A percentile compares a stretch with the other conserved stretches of the same genome.
These are phyloP conservation scores for Muraenolepis orangiensis DNA, from an alignment of 2,797 vertebrate species.

Conservation along the genomic window DNA sequence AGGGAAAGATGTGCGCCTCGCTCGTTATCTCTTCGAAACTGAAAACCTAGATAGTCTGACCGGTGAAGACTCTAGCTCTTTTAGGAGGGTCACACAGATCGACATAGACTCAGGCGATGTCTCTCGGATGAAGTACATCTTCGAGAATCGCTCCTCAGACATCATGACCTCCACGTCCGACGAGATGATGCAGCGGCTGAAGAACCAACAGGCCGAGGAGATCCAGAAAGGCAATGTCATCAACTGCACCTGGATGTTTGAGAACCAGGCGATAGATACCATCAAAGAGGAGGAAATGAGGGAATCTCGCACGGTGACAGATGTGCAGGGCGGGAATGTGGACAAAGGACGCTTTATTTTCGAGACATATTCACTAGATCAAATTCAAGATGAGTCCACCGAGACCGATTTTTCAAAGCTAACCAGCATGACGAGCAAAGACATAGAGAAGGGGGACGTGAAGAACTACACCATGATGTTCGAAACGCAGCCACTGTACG, in stretches of 20 bases:
- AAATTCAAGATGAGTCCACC: slow-evolving; percentile 81
- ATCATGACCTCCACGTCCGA: slow-evolving; percentile 83
- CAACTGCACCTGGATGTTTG: slow-evolving; percentile 87
- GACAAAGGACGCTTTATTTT: slow-evolving; percentile 86
- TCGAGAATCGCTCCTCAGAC: slow-evolving; percentile 86
- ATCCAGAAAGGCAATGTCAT: slow-evolving; percentile 87
- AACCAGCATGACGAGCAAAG: slow-evolving; percentile 70
- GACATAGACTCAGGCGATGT: slow-evolving; percentile 87
- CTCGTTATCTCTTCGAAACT: slow-evolving; percentile 88
- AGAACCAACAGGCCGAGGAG: slow-evolving; percentile 79
- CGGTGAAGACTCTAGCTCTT: slow-evolving; percentile 75
- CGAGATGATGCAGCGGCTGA: slow-evolving; percentile 81
- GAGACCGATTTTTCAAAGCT: slow-evolving; percentile 64
- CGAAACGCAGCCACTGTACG: slow-evolving; percentile 90
- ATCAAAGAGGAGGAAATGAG: slow-evolving; percentile 71
- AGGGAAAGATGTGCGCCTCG: slow-evolving; percentile 84
- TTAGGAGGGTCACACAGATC: slow-evolving; percentile 78
- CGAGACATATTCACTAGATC: slow-evolving; percentile 87
- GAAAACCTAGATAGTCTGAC: slow-evolving; percentile 87
- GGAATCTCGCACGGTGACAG: slow-evolving; percentile 76
- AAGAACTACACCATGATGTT: slow-evolving; percentile 93
- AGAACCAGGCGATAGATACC: slow-evolving; percentile 84
- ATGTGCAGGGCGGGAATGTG: slow-evolving; percentile 87
- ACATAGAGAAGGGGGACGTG: slow-evolving; percentile 82
- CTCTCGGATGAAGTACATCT: slow-evolving; percentile 86